Percentiles rank a stretch among this genome's conserved stretches.
These are phyloP conservation scores for Monodelphis domestica DNA, from an alignment of 2,797 vertebrate genomes.

Conservation along the genomic window DNA sequence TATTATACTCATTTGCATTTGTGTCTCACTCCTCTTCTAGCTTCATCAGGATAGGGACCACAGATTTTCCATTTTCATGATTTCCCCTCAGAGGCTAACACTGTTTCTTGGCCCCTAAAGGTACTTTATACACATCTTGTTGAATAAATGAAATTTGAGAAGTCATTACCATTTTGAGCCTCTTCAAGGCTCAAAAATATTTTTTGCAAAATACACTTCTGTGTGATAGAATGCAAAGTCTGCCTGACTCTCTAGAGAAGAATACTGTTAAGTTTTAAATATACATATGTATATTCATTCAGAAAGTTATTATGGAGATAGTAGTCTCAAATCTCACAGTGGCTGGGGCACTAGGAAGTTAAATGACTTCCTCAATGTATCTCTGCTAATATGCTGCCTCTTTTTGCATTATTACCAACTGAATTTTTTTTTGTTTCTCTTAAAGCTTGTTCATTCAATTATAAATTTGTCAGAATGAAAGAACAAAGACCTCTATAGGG, in stretches of 20 bases:
- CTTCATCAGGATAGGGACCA: neutral
- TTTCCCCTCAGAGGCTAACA: neutral
- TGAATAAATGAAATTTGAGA: neutral
- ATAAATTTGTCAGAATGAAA: neutral
- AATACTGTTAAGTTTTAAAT: neutral
- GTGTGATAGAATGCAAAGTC: neutral
- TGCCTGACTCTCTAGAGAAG: neutral
- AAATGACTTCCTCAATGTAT: neutral
- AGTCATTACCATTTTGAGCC: neutral
- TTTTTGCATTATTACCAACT: neutral
- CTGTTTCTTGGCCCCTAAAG: neutral
- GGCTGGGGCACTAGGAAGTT: neutral
- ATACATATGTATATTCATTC: neutral
- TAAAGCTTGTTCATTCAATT: neutral
- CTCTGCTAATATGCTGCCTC: neutral
- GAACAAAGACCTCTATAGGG: neutral
- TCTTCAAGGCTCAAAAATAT: neutral
- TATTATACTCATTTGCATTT: neutral
- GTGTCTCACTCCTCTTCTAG: neutral
- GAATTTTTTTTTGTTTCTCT: neutral
- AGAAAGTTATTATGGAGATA: neutral
- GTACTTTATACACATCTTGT: neutral
- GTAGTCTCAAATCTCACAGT: neutral
- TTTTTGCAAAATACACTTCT: neutral
- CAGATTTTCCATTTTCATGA: neutral